Percentiles rank a stretch among this genome's conserved stretches.
phyloP scores from a whole-genome alignment of 2,888 invertebrate genomes.

The Sialis fuliginosa region DNA sequence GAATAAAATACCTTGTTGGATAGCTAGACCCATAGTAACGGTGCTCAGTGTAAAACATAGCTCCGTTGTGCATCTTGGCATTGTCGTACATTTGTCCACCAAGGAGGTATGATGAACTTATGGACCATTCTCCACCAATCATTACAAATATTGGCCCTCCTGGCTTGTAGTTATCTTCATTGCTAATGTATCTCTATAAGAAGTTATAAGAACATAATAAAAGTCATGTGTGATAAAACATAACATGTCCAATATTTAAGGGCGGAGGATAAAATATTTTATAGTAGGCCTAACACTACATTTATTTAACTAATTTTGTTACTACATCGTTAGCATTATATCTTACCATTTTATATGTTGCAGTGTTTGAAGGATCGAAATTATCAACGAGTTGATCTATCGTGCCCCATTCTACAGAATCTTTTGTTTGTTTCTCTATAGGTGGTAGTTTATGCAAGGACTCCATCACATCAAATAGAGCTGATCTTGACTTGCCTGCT shows the following conservation, averaged over 20 bases:
- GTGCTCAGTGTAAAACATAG: slow-evolving; percentile 58
- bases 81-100: slow-evolving; percentile 41
- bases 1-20: slow-evolving; percentile 39
- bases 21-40: slow-evolving; percentile 59
- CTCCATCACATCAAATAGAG: no score
- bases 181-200: slow-evolving; percentile 31
- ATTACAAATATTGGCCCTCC: slow-evolving; percentile 41
- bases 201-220: background rate
- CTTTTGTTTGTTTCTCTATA: no score
- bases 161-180: slow-evolving; percentile 23
- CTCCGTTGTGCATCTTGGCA: slow-evolving; percentile 35
- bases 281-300: no score
- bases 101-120: slow-evolving; percentile 34
- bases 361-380: background rate
- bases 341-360: background rate
- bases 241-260: background rate
- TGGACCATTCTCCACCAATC: slow-evolving; percentile 59
- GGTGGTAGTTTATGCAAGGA: no score
- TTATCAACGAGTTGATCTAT: slow-evolving; percentile 6
- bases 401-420: no score
- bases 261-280: no score
- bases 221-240: background rate
- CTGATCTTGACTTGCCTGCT: no score
- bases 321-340: background rate
- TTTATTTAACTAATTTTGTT: background rate